Percentiles rank a stretch among this genome's conserved stretches.
phyloP scores from a whole-genome alignment of 2,797 vertebrate species.

The Limosa lapponica region DNA sequence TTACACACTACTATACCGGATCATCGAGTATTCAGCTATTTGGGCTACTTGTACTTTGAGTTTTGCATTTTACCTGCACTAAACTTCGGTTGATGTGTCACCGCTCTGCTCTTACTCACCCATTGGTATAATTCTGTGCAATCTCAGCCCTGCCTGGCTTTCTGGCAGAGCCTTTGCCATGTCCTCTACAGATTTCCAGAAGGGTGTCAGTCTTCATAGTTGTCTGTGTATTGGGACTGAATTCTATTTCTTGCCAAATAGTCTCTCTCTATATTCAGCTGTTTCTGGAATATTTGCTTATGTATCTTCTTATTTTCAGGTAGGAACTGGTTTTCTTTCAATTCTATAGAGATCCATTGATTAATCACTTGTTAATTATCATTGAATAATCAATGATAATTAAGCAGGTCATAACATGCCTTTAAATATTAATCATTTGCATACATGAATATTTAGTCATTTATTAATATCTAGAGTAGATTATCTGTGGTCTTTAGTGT shows the following conservation, averaged over 20 bases:
- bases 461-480: not conserved
- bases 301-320: not conserved
- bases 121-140: not conserved
- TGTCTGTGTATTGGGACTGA: not conserved
- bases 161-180: not conserved
- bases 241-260: not conserved
- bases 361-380: conserved; percentile 27
- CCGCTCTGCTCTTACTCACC: not conserved
- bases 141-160: not conserved
- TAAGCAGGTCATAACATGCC: conserved; percentile 3
- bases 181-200: not conserved
- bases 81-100: not conserved
- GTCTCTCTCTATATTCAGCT: not conserved
- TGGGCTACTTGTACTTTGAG: not conserved
- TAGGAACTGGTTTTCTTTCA: not conserved
- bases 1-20: not conserved
- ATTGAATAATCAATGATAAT: conserved; percentile 29
- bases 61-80: not conserved
- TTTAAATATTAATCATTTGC: conserved; percentile 31
- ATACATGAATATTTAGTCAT: conserved; percentile 31
- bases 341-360: not conserved
- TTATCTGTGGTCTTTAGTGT: not conserved
- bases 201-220: not conserved
- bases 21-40: not conserved
- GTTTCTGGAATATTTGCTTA: not conserved